Conservation (phyloP, 1,140 invertebrate genomes). For the Bemisia tabaci region DNA sequence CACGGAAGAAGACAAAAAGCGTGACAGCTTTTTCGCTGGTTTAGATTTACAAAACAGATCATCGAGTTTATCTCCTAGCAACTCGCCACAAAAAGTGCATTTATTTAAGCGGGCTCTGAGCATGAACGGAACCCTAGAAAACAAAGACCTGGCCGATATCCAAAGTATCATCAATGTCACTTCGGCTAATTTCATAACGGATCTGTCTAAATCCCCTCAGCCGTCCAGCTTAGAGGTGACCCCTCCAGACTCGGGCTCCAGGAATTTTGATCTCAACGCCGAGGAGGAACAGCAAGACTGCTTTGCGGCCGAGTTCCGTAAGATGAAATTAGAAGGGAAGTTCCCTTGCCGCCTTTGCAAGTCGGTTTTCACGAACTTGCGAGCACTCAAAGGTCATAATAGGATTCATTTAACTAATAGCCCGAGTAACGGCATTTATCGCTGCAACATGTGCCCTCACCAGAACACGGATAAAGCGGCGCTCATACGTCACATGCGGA, state of each 20-base stretch:
- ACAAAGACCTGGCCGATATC: conserved; percentile 67
- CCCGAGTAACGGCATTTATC: conserved; percentile 44
- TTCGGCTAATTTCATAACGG: conserved; percentile 12
- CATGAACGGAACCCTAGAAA: conserved; percentile 26
- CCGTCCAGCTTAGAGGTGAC: conserved; percentile 20
- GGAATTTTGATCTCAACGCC: not conserved
- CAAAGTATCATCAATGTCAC: conserved; percentile 62
- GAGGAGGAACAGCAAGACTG: conserved; percentile 45
- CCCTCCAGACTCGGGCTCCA: conserved; percentile 12
- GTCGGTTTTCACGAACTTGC: conserved; percentile 71
- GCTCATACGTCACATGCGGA: conserved; percentile 74
- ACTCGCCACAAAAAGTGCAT: not conserved
- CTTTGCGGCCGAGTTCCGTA: conserved; percentile 61
- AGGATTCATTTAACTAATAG: conserved; percentile 54
- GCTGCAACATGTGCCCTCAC: conserved; percentile 86
- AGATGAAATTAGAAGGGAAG: conserved; percentile 73
- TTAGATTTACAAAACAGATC: conserved; percentile 55
- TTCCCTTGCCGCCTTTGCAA: conserved; percentile 78
- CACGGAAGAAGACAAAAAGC: conserved; percentile 34
- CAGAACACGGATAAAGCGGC: conserved; percentile 80
- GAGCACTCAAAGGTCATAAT: conserved; percentile 80
- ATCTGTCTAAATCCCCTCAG: conserved; percentile 22
- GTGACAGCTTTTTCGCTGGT: conserved; percentile 65
- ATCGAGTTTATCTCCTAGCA: conserved; percentile 28
- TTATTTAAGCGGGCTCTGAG: conserved; percentile 12